Base-by-base conservation (phyloP, 2,113 vertebrate species). In the Brienomyrus brachyistius region DNA sequence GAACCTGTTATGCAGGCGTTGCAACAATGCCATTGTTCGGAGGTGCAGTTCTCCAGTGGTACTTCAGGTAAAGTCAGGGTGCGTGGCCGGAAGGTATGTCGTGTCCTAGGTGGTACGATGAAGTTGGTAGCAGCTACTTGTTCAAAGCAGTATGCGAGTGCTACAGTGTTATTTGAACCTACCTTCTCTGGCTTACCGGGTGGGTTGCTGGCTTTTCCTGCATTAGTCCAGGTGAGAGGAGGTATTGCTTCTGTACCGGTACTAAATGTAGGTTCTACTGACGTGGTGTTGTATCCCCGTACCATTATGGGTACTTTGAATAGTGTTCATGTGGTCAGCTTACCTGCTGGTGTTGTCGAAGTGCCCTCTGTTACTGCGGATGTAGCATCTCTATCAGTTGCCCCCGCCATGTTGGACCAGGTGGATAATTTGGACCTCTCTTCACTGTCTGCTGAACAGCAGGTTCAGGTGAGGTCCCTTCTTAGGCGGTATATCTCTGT, bases 121-220 rank as follows among this genome's bases (percentile, higher is more conserved):
- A 89, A 90, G 27, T 1, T 86, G 43, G 90, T 91, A 31, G 47
- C n/a, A 3, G 59, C 21, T 2, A 90, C 51, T 1, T 90, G 50
- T 5, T 52, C 84, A 0, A 4, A 52, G 23, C 59, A 62, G 59
- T 62, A 62, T 10, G 23, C 59, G 21, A 9, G 59, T n/a, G 23
- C 59, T n/a, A 62, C 59, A 0, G 59, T 62, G 0, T 2, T 91
- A 5, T 91, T 89, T 77, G 88, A 91, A 10, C 88, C 87, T 1
- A 3, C 35, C 0, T 59, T 89, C 0, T 23, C 51, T 4, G 70
- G 84, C 0, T 23, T 92, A 2, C 85, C 90, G 3, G 66, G 82
- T 21, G 89, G 90, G 43, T 87, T 17, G 54, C 54, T 59, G 54
- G 54, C 19, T 59, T 59, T 21, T 7, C 19, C 54, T 59, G 54